These are phyloP conservation scores for Tryphoninae sp. DNA, from an alignment of 2,888 invertebrate genomes.

Conservation along the genomic window DNA sequence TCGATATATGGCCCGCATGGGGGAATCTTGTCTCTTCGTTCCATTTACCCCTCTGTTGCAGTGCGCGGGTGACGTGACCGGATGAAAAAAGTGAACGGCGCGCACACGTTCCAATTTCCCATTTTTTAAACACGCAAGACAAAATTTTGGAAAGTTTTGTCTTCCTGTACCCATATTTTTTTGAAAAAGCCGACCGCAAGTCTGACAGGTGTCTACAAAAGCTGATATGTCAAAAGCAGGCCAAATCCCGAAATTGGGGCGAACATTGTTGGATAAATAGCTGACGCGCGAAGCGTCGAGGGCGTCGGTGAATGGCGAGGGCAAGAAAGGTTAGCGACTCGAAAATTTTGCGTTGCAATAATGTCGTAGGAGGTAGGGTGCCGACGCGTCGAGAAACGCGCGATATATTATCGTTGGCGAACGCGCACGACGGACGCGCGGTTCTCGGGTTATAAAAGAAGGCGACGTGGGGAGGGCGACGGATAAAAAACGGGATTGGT, in stretches of 20 bases:
- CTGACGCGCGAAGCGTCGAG: constrained; percentile 38
- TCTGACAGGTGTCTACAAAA: too few relatives aligned
- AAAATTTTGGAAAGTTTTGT: too few relatives aligned
- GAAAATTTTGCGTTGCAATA: constrained; percentile 38
- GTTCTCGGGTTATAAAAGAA: constrained; percentile 28
- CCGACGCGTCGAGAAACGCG: background rate
- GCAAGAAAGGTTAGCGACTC: constrained; percentile 14
- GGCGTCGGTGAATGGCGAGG: constrained; percentile 4
- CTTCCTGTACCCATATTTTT: too few relatives aligned
- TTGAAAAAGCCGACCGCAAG: too few relatives aligned
- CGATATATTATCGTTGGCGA: constrained; percentile 48
- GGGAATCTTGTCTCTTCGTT: background rate
- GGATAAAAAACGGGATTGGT: constrained; percentile 36
- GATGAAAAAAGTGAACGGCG: too few relatives aligned
- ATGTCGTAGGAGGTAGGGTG: constrained; percentile 23
- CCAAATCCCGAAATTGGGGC: background rate
- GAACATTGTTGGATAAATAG: constrained; percentile 57
- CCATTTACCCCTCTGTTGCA: background rate
- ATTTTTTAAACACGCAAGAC: too few relatives aligned
- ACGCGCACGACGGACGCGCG: constrained; percentile 26
- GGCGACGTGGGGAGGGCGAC: background rate
- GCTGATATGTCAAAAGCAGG: too few relatives aligned
- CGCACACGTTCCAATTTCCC: too few relatives aligned
- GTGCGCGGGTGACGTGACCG: background rate
- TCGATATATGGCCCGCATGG: constrained; percentile 40